Conservation (phyloP, 2,888 invertebrate species). For the Endomychus coccineus region DNA sequence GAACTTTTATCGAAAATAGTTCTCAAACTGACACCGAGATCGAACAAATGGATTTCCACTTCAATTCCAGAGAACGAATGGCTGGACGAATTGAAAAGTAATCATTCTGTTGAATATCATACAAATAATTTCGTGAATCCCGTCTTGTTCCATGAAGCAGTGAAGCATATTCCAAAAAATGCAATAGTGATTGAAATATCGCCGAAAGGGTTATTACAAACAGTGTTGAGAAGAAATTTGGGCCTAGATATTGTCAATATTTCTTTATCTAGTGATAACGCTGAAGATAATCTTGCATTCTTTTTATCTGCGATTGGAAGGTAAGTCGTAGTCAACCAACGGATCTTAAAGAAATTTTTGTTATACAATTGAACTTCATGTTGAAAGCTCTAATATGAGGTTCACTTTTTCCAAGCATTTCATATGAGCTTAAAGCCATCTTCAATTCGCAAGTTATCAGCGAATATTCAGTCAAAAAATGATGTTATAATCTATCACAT, state of each 20-base stretch:
- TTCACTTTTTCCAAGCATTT: too few relatives aligned
- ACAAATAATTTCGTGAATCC: slow-evolving; percentile 72
- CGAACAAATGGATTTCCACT: slow-evolving; percentile 76
- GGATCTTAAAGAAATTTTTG: too few relatives aligned
- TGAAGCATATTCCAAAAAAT: slow-evolving; percentile 67
- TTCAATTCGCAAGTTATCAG: too few relatives aligned
- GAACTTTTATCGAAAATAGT: slow-evolving; percentile 59
- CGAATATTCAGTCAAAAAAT: too few relatives aligned
- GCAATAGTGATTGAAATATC: slow-evolving; percentile 79
- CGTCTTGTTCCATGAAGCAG: slow-evolving; percentile 66
- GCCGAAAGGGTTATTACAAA: slow-evolving; percentile 77
- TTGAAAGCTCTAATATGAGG: too few relatives aligned
- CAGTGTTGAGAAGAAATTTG: slow-evolving; percentile 68
- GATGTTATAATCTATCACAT: too few relatives aligned
- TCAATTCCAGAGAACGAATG: slow-evolving; percentile 68
- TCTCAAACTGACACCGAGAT: slow-evolving; percentile 57
- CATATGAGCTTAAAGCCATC: too few relatives aligned
- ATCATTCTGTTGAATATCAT: slow-evolving; percentile 79
- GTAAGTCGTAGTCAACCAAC: too few relatives aligned
- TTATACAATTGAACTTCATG: too few relatives aligned
- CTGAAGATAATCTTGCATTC: slow-evolving; percentile 53
- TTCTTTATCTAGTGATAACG: slow-evolving; percentile 59
- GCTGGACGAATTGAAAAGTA: slow-evolving; percentile 66
- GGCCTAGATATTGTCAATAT: slow-evolving; percentile 57
- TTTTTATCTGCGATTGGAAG: slow-evolving; percentile 33